These are phyloP conservation scores for Aplodontia rufa DNA, from an alignment of 2,113 vertebrate species.

Conservation along the genomic window DNA sequence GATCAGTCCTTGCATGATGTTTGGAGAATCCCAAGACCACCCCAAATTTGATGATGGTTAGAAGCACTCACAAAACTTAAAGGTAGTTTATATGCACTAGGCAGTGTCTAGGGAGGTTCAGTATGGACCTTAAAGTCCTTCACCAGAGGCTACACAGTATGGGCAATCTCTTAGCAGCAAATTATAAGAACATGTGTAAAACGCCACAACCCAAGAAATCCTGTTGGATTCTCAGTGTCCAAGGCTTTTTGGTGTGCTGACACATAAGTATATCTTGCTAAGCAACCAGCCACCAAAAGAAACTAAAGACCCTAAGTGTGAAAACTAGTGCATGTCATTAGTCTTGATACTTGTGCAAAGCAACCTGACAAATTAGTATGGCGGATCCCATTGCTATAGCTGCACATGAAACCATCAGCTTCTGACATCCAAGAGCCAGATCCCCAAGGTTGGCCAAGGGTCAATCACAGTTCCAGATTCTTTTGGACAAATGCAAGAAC, in stretches of 20 bases:
- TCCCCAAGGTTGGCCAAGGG: background rate
- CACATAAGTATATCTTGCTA: constrained; percentile 17
- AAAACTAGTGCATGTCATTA: background rate
- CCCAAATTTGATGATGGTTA: background rate
- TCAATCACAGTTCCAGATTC: background rate
- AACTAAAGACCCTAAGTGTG: background rate
- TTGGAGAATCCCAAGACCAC: background rate
- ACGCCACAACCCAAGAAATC: background rate
- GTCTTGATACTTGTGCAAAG: background rate
- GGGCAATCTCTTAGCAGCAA: background rate
- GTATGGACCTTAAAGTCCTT: background rate
- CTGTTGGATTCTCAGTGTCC: background rate
- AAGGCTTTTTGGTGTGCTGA: background rate
- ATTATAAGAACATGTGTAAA: background rate
- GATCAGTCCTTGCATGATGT: background rate
- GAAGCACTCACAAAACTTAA: background rate
- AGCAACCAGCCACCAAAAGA: background rate
- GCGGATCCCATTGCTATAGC: background rate
- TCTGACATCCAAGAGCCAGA: background rate
- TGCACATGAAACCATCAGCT: background rate
- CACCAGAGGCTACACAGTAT: background rate
- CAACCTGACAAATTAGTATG: background rate
- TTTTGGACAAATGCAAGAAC: background rate
- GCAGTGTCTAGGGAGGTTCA: background rate
- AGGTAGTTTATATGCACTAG: no score